Evolutionary conservation across 2,888 invertebrate species (phyloP), one percentile per base, ranked within the genome.

Genomic region (Lasioglossum leucozonium): DNA sequence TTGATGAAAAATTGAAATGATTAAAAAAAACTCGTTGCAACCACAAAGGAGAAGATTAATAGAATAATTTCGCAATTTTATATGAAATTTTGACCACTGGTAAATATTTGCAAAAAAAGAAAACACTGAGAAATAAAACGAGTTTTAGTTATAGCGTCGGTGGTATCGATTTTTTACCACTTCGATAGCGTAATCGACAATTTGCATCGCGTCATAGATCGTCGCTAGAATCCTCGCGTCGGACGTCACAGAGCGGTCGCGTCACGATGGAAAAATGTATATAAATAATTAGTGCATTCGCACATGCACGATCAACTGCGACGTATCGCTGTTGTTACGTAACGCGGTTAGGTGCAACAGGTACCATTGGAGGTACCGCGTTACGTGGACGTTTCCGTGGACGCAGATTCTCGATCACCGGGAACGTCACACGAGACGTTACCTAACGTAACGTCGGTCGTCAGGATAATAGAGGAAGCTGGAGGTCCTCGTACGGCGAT

Each of bases 391-490:
- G 55, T 55, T 55, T 55, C 55, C n/a, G 11, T n/a, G n/a, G 55
- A 55, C n/a, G 55, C 55, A n/a, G 55, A 55, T 55, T 55, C 55
- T 55, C 55, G n/a, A 55, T 55, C 55, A 8, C 4, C 4, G 11
- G n/a, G 55, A 55, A n/a, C 55, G 55, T 55, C 55, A 55, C 11
- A n/a, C 55, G 11, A 55, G 55, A 55, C n/a, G 55, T 55, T 55
- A n/a, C n/a, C 4, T 55, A n/a, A 55, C 10, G 55, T 55, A 11
- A 55, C 55, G 55, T n/a, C n/a, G 55, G 11, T 11, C 55, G n/a
- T 55, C 55, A n/a, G 55, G n/a, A 55, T n/a, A 55, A 55, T 55
- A 55, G 10, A 55, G 55, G 55, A 55, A 55, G n/a, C n/a, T n/a
- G 4, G 11, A 55, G 11, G 2, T 47, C 47, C 47, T 47, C 47